A percentile compares a stretch with the other conserved stretches of the same genome.
Evolutionary conservation across 2,888 invertebrate species (phyloP).

Genomic region (Tenthredo livida): DNA sequence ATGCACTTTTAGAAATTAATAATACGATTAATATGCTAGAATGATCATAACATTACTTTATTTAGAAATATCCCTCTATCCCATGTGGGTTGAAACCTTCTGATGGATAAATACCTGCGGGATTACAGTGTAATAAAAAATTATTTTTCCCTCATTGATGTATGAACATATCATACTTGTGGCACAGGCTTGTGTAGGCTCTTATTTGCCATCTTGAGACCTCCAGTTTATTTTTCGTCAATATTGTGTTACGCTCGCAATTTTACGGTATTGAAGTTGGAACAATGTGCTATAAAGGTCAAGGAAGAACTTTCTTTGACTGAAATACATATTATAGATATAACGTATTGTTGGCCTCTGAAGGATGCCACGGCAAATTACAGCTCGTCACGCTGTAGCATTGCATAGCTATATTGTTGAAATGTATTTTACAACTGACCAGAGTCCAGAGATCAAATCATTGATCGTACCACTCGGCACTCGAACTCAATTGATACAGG

Average conservation of each 20-base stretch:
- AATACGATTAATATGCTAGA: background rate
- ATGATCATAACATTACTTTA: background rate
- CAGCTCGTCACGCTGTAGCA: background rate
- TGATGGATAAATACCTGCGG: background rate
- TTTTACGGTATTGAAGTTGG: background rate
- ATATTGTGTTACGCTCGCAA: conserved; percentile 6
- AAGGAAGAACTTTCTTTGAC: background rate
- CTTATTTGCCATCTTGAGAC: conserved; percentile 21
- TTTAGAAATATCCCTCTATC: background rate
- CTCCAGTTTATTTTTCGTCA: background rate
- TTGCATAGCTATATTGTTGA: background rate
- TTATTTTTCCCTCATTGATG: background rate
- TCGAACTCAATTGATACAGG: conserved; percentile 1
- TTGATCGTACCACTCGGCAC: conserved; percentile 30
- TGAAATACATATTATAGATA: background rate
- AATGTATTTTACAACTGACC: background rate
- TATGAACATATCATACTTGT: background rate
- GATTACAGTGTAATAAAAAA: background rate
- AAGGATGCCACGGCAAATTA: background rate
- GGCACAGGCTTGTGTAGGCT: background rate
- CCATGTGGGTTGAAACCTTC: background rate
- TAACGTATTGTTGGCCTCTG: background rate
- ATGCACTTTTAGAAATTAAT: background rate
- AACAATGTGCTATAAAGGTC: conserved; percentile 15
- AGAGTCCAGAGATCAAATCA: conserved; percentile 30